Conservation (phyloP, 2,797 vertebrate genomes). For the Cynodonichthys magdalenae region DNA sequence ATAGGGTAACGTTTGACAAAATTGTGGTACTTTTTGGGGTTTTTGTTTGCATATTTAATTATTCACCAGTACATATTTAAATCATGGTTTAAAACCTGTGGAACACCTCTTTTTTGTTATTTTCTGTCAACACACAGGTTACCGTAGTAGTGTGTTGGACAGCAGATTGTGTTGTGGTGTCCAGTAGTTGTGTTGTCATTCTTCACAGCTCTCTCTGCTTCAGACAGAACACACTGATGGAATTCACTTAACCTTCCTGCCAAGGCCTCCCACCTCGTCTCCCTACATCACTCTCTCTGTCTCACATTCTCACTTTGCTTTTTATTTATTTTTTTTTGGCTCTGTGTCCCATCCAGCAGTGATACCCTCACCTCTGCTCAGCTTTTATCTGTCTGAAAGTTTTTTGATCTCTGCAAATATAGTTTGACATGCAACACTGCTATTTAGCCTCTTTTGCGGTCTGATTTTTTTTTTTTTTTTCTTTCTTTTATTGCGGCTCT, state of each 20-base stretch:
- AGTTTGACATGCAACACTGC: conserved; percentile 19
- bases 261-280: conserved; percentile 16
- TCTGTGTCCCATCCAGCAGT: conserved; percentile 3
- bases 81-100: no score
- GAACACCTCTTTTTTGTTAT: neutral
- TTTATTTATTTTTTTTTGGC: neutral
- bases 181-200: conserved; percentile 14
- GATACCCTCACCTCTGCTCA: conserved; percentile 5
- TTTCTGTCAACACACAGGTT: neutral
- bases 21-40: no score
- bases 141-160: conserved; percentile 37
- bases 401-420: conserved; percentile 32
- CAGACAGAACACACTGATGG: conserved; percentile 35
- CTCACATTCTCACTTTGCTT: conserved; percentile 5
- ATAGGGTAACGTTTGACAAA: no score
- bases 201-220: conserved; percentile 36
- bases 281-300: conserved; percentile 9
- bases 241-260: conserved; percentile 52
- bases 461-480: conserved; percentile 12
- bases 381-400: conserved; percentile 36
- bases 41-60: no score
- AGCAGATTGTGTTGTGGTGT: conserved; percentile 21
- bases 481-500: conserved; percentile 23
- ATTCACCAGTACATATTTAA: no score
- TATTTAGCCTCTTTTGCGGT: conserved; percentile 33